Evolutionary conservation across 2,797 vertebrate genomes (phyloP).

Genomic region (Megaceryle alcyon): DNA sequence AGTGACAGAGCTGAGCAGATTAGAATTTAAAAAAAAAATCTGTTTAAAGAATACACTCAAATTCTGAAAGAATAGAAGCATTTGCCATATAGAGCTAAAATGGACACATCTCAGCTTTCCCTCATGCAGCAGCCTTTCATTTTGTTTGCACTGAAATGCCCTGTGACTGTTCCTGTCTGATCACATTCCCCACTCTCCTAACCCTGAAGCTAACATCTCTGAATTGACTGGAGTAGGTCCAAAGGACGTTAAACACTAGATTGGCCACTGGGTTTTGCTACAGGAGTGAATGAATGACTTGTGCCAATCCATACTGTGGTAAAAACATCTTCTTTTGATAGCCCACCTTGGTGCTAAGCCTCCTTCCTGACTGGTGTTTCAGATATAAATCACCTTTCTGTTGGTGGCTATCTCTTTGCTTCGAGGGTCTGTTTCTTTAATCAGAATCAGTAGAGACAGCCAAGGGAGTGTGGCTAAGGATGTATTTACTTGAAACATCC

Average conservation of each 20-base stretch:
- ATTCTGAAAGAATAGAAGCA: not conserved
- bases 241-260: not conserved
- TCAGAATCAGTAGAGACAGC: not conserved
- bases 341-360: not conserved
- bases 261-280: not conserved
- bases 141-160: not conserved
- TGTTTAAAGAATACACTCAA: not conserved
- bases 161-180: not conserved
- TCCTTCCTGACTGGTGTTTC: not conserved
- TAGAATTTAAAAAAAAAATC: not conserved
- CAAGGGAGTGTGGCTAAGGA: not conserved
- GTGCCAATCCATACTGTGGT: not conserved
- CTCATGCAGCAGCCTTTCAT: not conserved
- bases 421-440: constrained; percentile 4
- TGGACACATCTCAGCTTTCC: not conserved
- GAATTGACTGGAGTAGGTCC: not conserved
- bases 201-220: not conserved
- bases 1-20: not conserved
- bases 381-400: not conserved
- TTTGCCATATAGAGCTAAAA: not conserved
- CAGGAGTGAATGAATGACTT: not conserved
- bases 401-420: not conserved
- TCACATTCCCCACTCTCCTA: not conserved
- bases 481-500: constrained; percentile 1
- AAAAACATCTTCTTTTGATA: not conserved